These are phyloP conservation scores for Pangasius macronema DNA, from an alignment of 2,797 vertebrate species.

Conservation along the genomic window DNA sequence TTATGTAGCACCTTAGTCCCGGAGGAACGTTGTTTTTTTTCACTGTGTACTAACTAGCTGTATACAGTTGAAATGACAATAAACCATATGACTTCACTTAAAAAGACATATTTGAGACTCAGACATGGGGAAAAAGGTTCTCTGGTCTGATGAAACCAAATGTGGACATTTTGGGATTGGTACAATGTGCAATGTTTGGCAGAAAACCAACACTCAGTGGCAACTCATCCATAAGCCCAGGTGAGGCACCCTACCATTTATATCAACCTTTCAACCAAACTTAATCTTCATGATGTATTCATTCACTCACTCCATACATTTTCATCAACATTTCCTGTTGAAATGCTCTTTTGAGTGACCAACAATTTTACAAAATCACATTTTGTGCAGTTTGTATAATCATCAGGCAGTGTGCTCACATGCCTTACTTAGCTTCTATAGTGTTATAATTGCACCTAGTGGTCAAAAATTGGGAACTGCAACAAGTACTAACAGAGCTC, in stretches of 20 bases:
- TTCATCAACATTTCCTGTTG: not conserved
- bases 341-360: not conserved
- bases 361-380: not conserved
- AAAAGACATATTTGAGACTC: not conserved
- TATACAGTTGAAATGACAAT: no score
- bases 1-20: no score
- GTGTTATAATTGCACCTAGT: not conserved
- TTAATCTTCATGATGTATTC: not conserved
- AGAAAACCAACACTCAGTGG: not conserved
- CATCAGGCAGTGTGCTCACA: not conserved
- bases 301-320: not conserved
- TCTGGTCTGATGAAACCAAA: not conserved
- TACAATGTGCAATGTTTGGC: not conserved
- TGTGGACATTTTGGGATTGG: not conserved
- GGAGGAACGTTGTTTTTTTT: no score
- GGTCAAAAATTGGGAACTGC: not conserved
- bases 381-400: not conserved
- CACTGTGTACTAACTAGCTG: no score
- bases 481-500: not conserved
- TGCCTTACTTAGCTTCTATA: not conserved
- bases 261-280: not conserved
- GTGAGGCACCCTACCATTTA: not conserved
- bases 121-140: not conserved
- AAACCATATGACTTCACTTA: no score
- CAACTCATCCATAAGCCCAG: not conserved